phyloP scores from a whole-genome alignment of 1,140 invertebrate genomes.

The Daktulosphaira vitifoliae region DNA sequence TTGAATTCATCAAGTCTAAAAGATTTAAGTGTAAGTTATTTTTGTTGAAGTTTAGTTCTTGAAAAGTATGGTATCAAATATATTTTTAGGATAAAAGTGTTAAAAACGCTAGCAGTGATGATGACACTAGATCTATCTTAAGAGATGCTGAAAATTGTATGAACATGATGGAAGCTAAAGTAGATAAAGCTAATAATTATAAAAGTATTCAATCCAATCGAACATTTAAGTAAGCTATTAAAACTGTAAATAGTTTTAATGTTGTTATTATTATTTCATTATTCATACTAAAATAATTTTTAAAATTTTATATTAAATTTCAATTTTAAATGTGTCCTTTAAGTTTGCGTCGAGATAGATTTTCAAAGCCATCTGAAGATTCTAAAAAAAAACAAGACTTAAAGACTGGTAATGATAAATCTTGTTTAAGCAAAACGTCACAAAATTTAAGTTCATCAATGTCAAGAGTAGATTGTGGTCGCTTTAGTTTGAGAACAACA shows the following conservation, averaged over 20 bases:
- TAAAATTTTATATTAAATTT: too few species aligned
- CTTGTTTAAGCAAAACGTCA: conserved; percentile 36
- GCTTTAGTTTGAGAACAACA: conserved; percentile 52
- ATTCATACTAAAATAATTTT: too few species aligned
- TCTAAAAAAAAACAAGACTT: conserved; percentile 1
- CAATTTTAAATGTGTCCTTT: too few species aligned
- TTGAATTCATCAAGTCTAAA: conserved; percentile 16
- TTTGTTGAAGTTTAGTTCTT: too few species aligned
- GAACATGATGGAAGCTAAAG: conserved; percentile 19
- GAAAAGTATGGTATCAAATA: neutral
- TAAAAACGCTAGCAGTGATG: conserved; percentile 18
- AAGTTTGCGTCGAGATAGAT: conserved; percentile 18
- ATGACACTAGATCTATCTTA: conserved; percentile 12
- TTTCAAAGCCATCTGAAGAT: conserved; percentile 10
- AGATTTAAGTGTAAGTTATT: conserved; percentile 17
- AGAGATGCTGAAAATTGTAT: conserved; percentile 31
- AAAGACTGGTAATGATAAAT: conserved; percentile 18
- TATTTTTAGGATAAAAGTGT: conserved; percentile 9
- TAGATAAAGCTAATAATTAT: neutral
- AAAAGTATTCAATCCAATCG: conserved; percentile 45
- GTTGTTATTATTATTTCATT: neutral
- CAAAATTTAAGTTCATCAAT: conserved; percentile 42
- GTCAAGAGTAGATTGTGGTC: conserved; percentile 54
- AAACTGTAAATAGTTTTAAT: too few species aligned
- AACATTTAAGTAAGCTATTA: conserved; percentile 44